A percentile compares a stretch with the other conserved stretches of the same genome.
Conservation (phyloP, 2,113 vertebrate species). For the Ammodytes marinus region DNA sequence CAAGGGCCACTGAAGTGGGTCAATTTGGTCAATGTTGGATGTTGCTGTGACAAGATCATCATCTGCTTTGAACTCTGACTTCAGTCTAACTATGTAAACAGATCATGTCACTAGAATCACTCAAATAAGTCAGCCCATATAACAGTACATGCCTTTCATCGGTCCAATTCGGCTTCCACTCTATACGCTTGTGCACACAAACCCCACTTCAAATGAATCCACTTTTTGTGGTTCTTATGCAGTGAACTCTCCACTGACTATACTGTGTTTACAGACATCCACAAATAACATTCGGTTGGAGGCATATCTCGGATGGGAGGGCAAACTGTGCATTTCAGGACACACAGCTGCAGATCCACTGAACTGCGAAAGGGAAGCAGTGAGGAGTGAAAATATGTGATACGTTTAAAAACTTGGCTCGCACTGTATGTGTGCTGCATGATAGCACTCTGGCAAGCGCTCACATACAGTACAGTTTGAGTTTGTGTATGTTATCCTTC, state of each 20-base stretch:
- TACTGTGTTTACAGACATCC: constrained; percentile 41
- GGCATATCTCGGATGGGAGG: constrained; percentile 60
- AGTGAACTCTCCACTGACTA: constrained; percentile 36
- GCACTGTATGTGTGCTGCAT: constrained; percentile 18
- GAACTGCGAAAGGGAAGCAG: constrained; percentile 56
- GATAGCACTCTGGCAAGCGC: constrained; percentile 2
- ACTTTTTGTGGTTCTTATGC: constrained; percentile 13
- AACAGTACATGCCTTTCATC: neutral
- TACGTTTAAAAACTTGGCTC: constrained; percentile 52
- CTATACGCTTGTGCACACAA: neutral
- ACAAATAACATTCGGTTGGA: constrained; percentile 60
- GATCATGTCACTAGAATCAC: neutral
- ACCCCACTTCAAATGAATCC: constrained; percentile 2
- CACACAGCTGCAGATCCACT: constrained; percentile 72
- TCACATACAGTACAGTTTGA: neutral
- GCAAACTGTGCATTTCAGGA: constrained; percentile 56
- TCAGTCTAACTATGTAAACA: neutral
- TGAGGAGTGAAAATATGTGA: constrained; percentile 67
- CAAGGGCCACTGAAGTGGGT: neutral
- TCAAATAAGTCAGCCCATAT: neutral
- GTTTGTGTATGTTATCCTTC: constrained; percentile 18
- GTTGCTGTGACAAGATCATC: constrained; percentile 1
- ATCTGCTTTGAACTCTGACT: neutral
- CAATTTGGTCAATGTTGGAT: neutral
- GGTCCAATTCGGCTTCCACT: constrained; percentile 9